These are phyloP conservation scores for Pachliopta kotzebuea DNA, from an alignment of 2,888 invertebrate genomes.

Conservation along the genomic window DNA sequence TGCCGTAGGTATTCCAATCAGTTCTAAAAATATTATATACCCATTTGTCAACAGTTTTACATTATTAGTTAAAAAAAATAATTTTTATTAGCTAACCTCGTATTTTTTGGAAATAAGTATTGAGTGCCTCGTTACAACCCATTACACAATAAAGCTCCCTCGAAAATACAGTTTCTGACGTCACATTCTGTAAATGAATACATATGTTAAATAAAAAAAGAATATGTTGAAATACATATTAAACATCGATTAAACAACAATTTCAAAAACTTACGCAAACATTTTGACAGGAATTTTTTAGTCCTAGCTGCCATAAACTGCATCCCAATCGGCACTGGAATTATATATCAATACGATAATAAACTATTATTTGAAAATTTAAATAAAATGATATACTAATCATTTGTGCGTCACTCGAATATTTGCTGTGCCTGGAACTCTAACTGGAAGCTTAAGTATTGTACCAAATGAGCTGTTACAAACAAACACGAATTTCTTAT, in stretches of 20 bases:
- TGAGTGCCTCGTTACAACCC: constrained; percentile 90
- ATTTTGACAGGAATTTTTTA: constrained; percentile 87
- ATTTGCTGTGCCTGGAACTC: too few species aligned
- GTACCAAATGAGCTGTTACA: too few species aligned
- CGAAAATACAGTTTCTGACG: constrained; percentile 83
- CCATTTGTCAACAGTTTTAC: background rate
- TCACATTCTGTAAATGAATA: constrained; percentile 82
- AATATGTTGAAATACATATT: too few species aligned
- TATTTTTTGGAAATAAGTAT: constrained; percentile 86
- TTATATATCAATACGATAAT: constrained; percentile 31
- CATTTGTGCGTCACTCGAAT: too few species aligned
- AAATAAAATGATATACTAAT: too few species aligned
- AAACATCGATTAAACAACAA: background rate
- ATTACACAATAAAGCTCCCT: constrained; percentile 88
- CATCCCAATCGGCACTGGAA: constrained; percentile 91
- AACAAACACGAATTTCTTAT: too few species aligned
- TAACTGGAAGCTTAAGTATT: too few species aligned
- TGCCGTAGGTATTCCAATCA: constrained; percentile 85
- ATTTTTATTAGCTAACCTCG: constrained; percentile 76
- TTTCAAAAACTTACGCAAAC: constrained; percentile 89
- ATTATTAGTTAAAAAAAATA: background rate
- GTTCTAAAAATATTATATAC: constrained; percentile 9
- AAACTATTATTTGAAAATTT: background rate
- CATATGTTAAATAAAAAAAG: background rate
- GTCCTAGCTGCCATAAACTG: constrained; percentile 87